A percentile compares a stretch with the other conserved stretches of the same genome.
phyloP scores from a whole-genome alignment of 2,113 vertebrate genomes.

The Turnix velox region DNA sequence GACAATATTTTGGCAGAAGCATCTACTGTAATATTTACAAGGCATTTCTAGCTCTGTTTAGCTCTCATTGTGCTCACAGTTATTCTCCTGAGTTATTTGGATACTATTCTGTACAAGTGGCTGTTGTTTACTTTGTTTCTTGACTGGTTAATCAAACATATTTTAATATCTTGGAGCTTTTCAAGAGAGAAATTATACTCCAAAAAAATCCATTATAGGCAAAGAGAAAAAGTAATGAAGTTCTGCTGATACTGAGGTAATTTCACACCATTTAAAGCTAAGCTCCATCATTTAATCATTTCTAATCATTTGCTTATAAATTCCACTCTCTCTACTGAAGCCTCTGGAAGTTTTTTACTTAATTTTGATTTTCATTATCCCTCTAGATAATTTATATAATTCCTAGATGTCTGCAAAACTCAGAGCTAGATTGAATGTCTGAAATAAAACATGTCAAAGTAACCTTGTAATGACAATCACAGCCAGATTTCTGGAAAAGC shows the following conservation, averaged over 20 bases:
- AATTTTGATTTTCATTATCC: not conserved
- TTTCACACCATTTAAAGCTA: slow-evolving; percentile 33
- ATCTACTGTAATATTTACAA: slow-evolving; percentile 62
- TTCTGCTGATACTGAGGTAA: slow-evolving; percentile 17
- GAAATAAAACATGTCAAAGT: not conserved
- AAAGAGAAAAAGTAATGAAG: slow-evolving; percentile 28
- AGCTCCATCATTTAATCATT: slow-evolving; percentile 3
- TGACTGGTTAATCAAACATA: slow-evolving; percentile 22
- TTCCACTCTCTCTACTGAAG: not conserved
- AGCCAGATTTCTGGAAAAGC: not conserved
- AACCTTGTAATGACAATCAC: not conserved
- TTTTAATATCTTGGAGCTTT: slow-evolving; percentile 39
- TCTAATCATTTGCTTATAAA: not conserved
- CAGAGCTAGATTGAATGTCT: not conserved
- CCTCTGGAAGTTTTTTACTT: not conserved
- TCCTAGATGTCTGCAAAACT: not conserved
- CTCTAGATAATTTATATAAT: not conserved
- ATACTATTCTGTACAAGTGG: slow-evolving; percentile 27
- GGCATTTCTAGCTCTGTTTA: slow-evolving; percentile 28
- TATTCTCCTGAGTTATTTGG: slow-evolving; percentile 35
- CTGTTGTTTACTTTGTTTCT: slow-evolving; percentile 41
- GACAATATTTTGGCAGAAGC: slow-evolving; percentile 58
- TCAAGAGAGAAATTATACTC: slow-evolving; percentile 13
- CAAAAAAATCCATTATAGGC: slow-evolving; percentile 16
- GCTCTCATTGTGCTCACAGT: slow-evolving; percentile 55